phyloP scores from a whole-genome alignment of 2,113 vertebrate genomes.

The Bettongia penicillata region DNA sequence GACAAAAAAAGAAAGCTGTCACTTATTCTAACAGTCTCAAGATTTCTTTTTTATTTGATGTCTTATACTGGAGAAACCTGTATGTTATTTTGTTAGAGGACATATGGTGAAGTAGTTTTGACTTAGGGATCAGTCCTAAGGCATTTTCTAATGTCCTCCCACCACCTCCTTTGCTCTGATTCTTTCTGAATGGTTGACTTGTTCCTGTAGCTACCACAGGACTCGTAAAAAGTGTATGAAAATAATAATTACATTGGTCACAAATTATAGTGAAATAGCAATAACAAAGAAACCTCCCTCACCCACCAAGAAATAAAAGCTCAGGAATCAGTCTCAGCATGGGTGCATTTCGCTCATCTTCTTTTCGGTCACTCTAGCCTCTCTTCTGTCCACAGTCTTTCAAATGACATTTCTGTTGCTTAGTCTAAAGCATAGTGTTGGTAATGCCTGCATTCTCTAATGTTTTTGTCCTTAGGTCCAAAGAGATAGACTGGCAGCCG shows the following conservation, averaged over 20 bases:
- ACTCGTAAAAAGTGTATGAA: not conserved
- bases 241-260: not conserved
- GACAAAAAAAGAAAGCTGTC: not conserved
- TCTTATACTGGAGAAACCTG: not conserved
- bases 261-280: not conserved
- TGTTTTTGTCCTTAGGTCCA: conserved; percentile 89
- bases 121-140: not conserved
- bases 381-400: conserved; percentile 7
- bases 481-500: conserved; percentile 99
- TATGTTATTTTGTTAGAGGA: conserved; percentile 12
- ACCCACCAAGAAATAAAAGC: not conserved
- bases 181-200: not conserved
- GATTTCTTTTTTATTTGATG: not conserved
- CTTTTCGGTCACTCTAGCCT: not conserved
- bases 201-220: not conserved
- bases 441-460: conserved; percentile 43
- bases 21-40: not conserved
- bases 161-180: too few species aligned
- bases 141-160: not conserved
- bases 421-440: not conserved
- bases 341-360: not conserved
- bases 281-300: not conserved
- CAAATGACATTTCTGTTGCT: not conserved
- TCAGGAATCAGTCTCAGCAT: not conserved
- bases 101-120: conserved; percentile 35